Percentiles rank a stretch among this genome's conserved stretches.
phyloP scores from a whole-genome alignment of 2,113 vertebrate genomes.

The Cyphomyrus plagiostoma region DNA sequence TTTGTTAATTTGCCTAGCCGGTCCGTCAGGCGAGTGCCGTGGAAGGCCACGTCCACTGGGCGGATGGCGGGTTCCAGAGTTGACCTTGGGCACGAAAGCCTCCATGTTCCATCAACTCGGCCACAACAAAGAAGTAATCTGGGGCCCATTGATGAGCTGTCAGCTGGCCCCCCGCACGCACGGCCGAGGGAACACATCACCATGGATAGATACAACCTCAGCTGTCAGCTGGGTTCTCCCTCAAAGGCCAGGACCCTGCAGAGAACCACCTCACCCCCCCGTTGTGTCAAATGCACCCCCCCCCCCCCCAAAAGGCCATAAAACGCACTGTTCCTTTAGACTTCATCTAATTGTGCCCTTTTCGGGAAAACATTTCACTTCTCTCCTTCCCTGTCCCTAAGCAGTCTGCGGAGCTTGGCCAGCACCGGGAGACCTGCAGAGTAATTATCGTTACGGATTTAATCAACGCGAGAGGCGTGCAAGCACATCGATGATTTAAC shows the following conservation, averaged over 20 bases:
- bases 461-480: not conserved
- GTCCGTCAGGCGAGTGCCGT: not conserved
- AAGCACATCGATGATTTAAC: conserved; percentile 3
- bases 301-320: not conserved
- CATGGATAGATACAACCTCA: not conserved
- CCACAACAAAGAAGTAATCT: not conserved
- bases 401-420: not conserved
- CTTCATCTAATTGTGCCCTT: not conserved
- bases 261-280: not conserved
- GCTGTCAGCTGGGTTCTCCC: not conserved
- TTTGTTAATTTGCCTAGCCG: not conserved
- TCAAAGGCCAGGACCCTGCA: not conserved
- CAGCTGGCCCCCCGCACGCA: not conserved
- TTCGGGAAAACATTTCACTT: not conserved
- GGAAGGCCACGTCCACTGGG: not conserved
- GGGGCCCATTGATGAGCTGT: conserved; percentile 20
- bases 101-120: not conserved
- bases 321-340: not conserved
- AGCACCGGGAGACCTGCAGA: not conserved
- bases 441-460: conserved; percentile 17
- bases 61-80: not conserved
- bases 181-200: not conserved
- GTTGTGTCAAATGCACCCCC: not conserved
- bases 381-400: not conserved
- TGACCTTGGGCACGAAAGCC: not conserved